Evolutionary conservation across 2,888 invertebrate species (phyloP), one percentile per base, ranked within the genome.

Genomic region (Timema podura): DNA sequence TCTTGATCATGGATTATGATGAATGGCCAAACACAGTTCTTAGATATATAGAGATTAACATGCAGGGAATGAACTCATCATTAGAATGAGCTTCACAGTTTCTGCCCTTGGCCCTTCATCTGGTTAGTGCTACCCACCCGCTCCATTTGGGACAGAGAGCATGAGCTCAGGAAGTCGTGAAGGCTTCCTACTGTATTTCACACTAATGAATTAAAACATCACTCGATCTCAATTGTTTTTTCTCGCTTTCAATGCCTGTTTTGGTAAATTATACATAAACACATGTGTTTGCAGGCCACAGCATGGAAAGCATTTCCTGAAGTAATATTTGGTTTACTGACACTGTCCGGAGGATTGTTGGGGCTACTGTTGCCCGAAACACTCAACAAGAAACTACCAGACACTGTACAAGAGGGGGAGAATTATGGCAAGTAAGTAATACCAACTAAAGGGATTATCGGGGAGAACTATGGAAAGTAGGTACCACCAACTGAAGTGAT

Each of bases 341-440:
- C 87, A 1, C 79, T 88, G 11, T 73, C 82, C 48, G 86, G 86
- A 9, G 88, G 88, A 15, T 70, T 84, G 5, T 78, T 87, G 70
- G 85, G 87, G 0, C 79, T 89, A 49, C 78, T 86, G 46, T 80
- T 90, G 61, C 89, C 89, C 0, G 89, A 90, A 81, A 90, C 89
- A 0, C 79, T 87, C 59, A 87, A 88, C 74, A 85, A 84, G 76
- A 84, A 86, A 73, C 79, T 90, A 69, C 89, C 89, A 2, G 89
- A 89, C 78, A 86, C 88, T 0, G 85, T 89, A 72, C 85, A 85
- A 76, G 89, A 89, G 76, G 87, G 87, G 6, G 87, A 87, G 79
- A 77, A 80, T 30, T 88, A 88, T 78, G 87, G 87, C 81, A 84
- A 81, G 87, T 87, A 78, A 80, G 83, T 74, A 13, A 1, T 45